Evolutionary conservation across 2,888 invertebrate species (phyloP), one percentile per base, ranked within the genome.

Genomic region (Caenorhabditis afra): DNA sequence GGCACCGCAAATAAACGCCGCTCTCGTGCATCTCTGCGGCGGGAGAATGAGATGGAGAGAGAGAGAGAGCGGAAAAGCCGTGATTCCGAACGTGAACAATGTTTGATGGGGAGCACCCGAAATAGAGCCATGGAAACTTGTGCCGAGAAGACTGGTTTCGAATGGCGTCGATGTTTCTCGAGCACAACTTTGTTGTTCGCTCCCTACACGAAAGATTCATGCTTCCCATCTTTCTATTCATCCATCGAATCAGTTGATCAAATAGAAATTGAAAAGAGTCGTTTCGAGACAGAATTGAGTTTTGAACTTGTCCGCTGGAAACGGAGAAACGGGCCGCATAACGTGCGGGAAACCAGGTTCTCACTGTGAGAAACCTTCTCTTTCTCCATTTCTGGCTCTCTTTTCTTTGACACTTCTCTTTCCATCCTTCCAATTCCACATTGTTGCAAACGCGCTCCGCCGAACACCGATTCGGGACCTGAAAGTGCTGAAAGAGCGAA

Each of bases 1-100:
- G 64, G 64, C 73, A 73, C 73, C 73, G 64, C 73, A 73, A 73
- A 73, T 73, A 73, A 73, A 73, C 73, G 45, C 59, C 58, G 49
- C 47, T 45, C 68, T 35, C 53, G 62, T 57, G 62, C 62, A 64
- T 71, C 62, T 64, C 47, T 10, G 47, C 12, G 20, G 8, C 50
- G 45, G 57, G 29, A 29, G 29, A 29, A n/a, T n/a, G n/a, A n/a
- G n/a, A n/a, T n/a, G n/a, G n/a, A n/a, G n/a, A n/a, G n/a, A n/a
- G n/a, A n/a, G n/a, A n/a, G n/a, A n/a, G n/a, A n/a, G n/a, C n/a
- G n/a, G n/a, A n/a, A n/a, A 29, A 7, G 3, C 29, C 7, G 29
- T 29, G 29, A 29, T 29, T 52, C 53, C 59, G 61, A 67, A 64
- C 49, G 50, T 50, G 50, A 41, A 73, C 73, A 73, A 73, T 73